These are phyloP conservation scores for Cerceris ruficornis DNA, from an alignment of 2,888 invertebrate species.

Conservation along the genomic window DNA sequence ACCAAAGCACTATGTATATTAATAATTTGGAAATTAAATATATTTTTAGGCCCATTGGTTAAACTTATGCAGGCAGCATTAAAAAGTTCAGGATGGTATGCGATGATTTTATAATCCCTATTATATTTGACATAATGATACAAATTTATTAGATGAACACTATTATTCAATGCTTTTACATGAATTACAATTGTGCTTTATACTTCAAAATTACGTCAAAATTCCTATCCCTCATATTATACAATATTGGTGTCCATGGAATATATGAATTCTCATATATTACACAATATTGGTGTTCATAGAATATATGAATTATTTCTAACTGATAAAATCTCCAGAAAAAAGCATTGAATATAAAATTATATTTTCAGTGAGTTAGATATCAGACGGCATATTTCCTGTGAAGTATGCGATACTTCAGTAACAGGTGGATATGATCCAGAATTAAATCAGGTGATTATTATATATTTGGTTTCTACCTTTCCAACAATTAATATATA, in stretches of 20 bases:
- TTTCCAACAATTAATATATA: neutral
- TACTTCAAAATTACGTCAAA: too few species aligned
- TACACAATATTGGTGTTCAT: constrained; percentile 2
- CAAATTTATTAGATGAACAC: too few species aligned
- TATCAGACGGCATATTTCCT: constrained; percentile 93
- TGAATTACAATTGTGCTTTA: too few species aligned
- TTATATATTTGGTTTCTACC: neutral
- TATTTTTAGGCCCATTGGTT: constrained; percentile 87
- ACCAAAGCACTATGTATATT: constrained; percentile 8
- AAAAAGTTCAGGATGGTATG: constrained; percentile 90
- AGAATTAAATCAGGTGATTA: constrained; percentile 87
- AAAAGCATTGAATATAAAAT: constrained; percentile 6
- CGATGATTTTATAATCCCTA: constrained; percentile 46
- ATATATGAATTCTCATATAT: constrained; percentile 22
- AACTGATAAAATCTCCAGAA: neutral
- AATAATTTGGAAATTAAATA: constrained; percentile 5
- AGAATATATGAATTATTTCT: neutral
- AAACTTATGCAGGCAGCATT: constrained; percentile 93
- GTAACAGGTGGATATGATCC: constrained; percentile 97
- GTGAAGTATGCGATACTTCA: constrained; percentile 92
- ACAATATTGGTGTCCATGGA: too few species aligned
- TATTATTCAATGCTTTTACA: too few species aligned
- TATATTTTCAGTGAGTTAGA: constrained; percentile 88
- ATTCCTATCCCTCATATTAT: too few species aligned
- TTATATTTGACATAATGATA: neutral